Conservation (phyloP, 2,113 vertebrate species). For the Hemiscyllium ocellatum region DNA sequence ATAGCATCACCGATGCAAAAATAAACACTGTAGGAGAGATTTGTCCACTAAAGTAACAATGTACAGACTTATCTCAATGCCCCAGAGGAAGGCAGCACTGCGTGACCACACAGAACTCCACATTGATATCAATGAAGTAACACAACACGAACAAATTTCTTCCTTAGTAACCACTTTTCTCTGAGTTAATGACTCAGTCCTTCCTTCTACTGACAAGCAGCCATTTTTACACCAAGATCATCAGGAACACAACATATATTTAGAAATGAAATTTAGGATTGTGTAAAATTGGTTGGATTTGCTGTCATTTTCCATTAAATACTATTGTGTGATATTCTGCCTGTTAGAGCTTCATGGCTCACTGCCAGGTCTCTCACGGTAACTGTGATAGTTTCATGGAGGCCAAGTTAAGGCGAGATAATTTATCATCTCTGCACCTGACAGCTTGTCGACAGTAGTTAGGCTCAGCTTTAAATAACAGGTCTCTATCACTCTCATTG, state of each 20-base stretch:
- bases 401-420: slow-evolving; percentile 27
- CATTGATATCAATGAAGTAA: background rate
- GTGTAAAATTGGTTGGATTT: slow-evolving; percentile 32
- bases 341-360: background rate
- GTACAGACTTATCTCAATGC: background rate
- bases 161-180: background rate
- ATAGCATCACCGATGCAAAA: background rate
- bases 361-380: slow-evolving; percentile 25
- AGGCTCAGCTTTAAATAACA: slow-evolving; percentile 33
- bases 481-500: slow-evolving; percentile 29
- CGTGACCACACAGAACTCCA: background rate
- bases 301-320: slow-evolving; percentile 36
- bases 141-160: background rate
- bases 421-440: slow-evolving; percentile 30
- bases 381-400: slow-evolving; percentile 24
- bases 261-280: slow-evolving; percentile 23
- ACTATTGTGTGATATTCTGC: background rate
- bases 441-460: slow-evolving; percentile 35
- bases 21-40: background rate
- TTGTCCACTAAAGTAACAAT: background rate
- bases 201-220: slow-evolving; percentile 16
- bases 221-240: background rate
- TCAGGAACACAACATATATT: background rate
- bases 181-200: background rate
- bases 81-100: background rate